A percentile compares a stretch with the other conserved stretches of the same genome.
Conservation (phyloP, 2,797 vertebrate genomes). For the Calcarius lapponicus region DNA sequence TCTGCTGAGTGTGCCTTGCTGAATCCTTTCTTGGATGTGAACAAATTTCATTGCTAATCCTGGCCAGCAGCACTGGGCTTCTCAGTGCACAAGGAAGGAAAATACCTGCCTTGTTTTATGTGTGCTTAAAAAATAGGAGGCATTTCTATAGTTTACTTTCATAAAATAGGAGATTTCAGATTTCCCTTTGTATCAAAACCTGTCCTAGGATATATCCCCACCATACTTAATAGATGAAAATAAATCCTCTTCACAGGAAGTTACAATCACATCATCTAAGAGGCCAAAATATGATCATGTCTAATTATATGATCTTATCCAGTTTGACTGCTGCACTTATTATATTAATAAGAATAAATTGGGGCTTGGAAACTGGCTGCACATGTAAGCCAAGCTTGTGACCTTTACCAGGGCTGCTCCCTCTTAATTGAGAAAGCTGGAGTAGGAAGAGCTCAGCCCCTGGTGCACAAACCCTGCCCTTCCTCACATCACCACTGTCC, state of each 20-base stretch:
- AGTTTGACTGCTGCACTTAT: constrained; percentile 73
- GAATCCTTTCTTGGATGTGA: neutral
- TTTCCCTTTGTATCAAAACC: neutral
- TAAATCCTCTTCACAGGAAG: constrained; percentile 51
- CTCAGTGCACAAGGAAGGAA: neutral
- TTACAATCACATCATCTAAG: constrained; percentile 57
- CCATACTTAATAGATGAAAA: neutral
- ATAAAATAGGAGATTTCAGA: neutral
- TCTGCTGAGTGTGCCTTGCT: neutral
- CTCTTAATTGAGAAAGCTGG: neutral
- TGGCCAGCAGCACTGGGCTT: neutral
- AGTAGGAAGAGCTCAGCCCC: neutral
- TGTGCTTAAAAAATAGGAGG: neutral
- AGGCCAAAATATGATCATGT: constrained; percentile 45
- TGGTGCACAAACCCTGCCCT: neutral
- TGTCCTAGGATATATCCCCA: neutral
- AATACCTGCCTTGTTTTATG: neutral
- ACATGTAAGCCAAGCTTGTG: neutral
- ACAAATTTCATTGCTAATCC: neutral
- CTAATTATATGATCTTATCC: constrained; percentile 60
- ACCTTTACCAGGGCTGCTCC: constrained; percentile 13
- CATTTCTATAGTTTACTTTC: neutral
- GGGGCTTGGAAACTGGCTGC: constrained; percentile 39
- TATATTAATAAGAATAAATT: constrained; percentile 77
- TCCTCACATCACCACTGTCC: neutral